Evolutionary conservation across 2,888 invertebrate genomes (phyloP), one percentile per base, ranked within the genome.

Genomic region (Sicus ferrugineus): DNA sequence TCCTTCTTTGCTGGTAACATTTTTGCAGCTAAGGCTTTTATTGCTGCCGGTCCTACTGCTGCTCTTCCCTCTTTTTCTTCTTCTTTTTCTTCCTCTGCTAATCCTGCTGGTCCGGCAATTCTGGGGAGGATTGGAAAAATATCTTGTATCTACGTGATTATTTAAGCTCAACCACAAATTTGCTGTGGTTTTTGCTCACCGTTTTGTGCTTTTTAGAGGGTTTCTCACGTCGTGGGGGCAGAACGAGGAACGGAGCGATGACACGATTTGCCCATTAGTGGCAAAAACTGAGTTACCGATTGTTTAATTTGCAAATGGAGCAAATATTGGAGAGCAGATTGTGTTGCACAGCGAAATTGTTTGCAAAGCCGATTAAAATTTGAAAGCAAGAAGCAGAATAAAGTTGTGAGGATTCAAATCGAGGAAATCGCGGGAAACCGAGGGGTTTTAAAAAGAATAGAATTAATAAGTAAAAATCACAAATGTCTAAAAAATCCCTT

Each of bases 201-300:
- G 34, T 34, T 7, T 34, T 11, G n/a, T 5, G n/a, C 21, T 19
- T 1, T 4, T 1, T 2, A n/a, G 50, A 46, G 50, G 50, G 6
- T 34, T 34, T 9, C 38, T 5, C 38, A 9, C 21, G 50, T 9
- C 6, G 50, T 9, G 50, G 23, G 21, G 50, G 23, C 19, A 1
- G 19, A 1, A 21, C 21, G n/a, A n/a, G 9, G 48, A n/a, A n/a
- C 16, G 48, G 58, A 58, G 16, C 0, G 16, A 30, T 4, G 21
- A 58, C n/a, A 48, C 21, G 46, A 48, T 63, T 63, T 63, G 46
- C 48, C 46, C 62, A 62, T 62, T 62, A 46, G 62, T 62, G 62
- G 62, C 42, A 26, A 63, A n/a, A n/a, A n/a, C n/a, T n/a, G 58
- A 6, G 58, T 14, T 21, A 34, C n/a, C 59, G 19, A 21, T 59